These are phyloP conservation scores for Teleopsis dalmanni DNA, from an alignment of 1,140 invertebrate genomes.

Conservation along the genomic window DNA sequence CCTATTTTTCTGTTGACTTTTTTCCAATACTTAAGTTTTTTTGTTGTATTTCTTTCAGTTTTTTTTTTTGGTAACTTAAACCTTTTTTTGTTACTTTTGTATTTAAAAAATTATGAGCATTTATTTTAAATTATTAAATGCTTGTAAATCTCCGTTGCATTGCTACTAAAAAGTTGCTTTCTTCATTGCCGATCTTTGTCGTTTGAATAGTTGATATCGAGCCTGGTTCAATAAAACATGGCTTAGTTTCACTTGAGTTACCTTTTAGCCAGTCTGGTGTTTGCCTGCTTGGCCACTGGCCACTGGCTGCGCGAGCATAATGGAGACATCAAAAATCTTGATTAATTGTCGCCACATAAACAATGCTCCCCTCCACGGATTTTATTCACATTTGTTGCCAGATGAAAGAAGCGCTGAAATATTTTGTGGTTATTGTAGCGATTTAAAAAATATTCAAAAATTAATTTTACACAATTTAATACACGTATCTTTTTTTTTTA, in stretches of 20 bases:
- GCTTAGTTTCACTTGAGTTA: background rate
- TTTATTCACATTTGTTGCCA: background rate
- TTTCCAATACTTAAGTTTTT: background rate
- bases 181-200: background rate
- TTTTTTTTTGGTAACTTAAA: background rate
- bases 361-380: background rate
- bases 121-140: slow-evolving; percentile 5
- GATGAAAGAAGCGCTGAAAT: slow-evolving; percentile 8
- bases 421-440: background rate
- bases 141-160: background rate
- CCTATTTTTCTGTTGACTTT: slow-evolving; percentile 2
- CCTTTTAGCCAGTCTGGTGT: background rate
- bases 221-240: background rate
- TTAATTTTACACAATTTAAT: slow-evolving; percentile 6
- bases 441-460: slow-evolving; percentile 6
- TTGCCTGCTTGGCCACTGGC: background rate
- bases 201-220: background rate
- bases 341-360: slow-evolving; percentile 5
- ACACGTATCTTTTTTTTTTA: too few relatives aligned
- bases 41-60: background rate
- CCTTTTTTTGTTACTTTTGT: background rate
- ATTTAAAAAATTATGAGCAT: slow-evolving; percentile 2
- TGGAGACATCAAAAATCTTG: slow-evolving; percentile 9
- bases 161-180: background rate
- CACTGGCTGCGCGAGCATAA: slow-evolving; percentile 4